Base-by-base conservation (phyloP, 2,113 vertebrate genomes). In the Channa maculata region DNA sequence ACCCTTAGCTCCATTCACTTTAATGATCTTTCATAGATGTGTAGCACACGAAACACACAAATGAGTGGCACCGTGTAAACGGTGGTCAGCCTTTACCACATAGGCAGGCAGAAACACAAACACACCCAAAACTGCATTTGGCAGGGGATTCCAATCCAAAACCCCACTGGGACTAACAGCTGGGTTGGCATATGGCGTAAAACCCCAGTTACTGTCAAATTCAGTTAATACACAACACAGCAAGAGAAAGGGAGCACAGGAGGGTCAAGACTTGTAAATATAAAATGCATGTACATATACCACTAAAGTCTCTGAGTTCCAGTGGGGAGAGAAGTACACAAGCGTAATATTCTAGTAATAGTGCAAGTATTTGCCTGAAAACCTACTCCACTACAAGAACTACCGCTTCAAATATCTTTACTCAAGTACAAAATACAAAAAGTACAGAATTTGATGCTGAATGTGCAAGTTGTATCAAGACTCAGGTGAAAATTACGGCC, bases 101-200 rank as follows among this genome's bases (percentile, higher is more conserved):
- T 46, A 55, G 52, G 39, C 39, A 48, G 49, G 33, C 68, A 44
- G 46, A 15, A 79, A 46, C 66, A 71, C 83, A 84, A 77, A 89
- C 73, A 87, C 83, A 75, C 80, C 62, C 80, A 52, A 48, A 79
- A 62, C 76, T 49, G 38, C 49, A 24, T 64, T 68, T 80, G 75
- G 83, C 71, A 65, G 79, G 72, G 68, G 69, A 81, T 44, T 59
- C 70, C 45, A 70, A 53, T 75, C 72, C 14, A 73, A 70, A 72
- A 71, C 65, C 76, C 75, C 64, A 89, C 68, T 71, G 75, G 81
- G 77, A 79, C 75, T 43, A 88, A 88, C 92, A 92, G 90, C 90
- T 90, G 89, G 77, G 63, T 71, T 46, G 33, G 55, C 85, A 88
- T 88, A 91, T 88, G 90, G 77, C 48, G 48, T 74, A 54, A 80